Percentiles rank a stretch among this genome's conserved stretches.
Conservation (phyloP, 2,888 invertebrate species). For the Drosophila leonis region DNA sequence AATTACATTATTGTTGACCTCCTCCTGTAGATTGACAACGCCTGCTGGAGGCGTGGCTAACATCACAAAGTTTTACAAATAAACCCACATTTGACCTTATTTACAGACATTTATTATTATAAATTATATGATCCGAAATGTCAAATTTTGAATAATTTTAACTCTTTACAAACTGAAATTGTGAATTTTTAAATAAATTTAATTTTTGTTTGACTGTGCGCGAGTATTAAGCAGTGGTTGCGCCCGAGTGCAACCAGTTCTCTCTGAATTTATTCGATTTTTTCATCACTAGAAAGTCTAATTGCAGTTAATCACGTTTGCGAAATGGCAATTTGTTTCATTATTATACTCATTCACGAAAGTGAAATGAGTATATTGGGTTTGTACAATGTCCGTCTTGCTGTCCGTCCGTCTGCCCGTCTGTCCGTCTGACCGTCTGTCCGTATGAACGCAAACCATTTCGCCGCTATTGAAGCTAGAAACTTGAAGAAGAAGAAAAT, state of each 20-base stretch:
- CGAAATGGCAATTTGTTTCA: neutral
- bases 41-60: neutral
- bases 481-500: too few species aligned
- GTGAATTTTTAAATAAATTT: neutral
- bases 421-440: too few species aligned
- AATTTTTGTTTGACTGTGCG: neutral
- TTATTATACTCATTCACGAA: too few species aligned
- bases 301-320: constrained; percentile 14
- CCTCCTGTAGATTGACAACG: neutral
- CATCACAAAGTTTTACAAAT: neutral
- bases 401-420: too few species aligned
- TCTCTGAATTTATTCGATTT: neutral
- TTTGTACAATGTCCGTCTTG: too few species aligned
- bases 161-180: neutral
- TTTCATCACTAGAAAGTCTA: neutral
- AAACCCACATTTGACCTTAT: too few species aligned
- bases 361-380: too few species aligned
- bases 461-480: too few species aligned
- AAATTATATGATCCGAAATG: neutral
- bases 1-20: neutral
- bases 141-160: neutral
- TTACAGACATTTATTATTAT: too few species aligned
- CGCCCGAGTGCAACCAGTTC: neutral
- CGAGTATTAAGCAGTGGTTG: neutral
- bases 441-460: too few species aligned